These are phyloP conservation scores for Linepithema humile DNA, from an alignment of 1,140 invertebrate genomes.

Conservation along the genomic window DNA sequence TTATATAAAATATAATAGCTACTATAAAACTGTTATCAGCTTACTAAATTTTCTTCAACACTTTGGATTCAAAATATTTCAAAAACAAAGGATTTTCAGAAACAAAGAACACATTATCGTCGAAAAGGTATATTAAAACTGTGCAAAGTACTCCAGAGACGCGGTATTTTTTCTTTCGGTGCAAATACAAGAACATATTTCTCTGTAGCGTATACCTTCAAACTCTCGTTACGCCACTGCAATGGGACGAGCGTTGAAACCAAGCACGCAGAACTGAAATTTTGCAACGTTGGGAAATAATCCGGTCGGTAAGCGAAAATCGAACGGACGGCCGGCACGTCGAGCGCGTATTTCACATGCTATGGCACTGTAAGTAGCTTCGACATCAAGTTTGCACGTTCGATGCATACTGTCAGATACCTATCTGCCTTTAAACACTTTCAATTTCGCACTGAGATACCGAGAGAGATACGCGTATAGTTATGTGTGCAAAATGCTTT, in stretches of 20 bases:
- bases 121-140: neutral
- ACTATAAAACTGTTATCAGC: too few relatives aligned
- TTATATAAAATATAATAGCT: too few relatives aligned
- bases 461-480: conserved; percentile 47
- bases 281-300: conserved; percentile 61
- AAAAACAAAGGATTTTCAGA: neutral
- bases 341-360: conserved; percentile 50
- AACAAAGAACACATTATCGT: neutral
- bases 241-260: conserved; percentile 11
- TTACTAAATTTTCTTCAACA: neutral
- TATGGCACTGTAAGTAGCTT: conserved; percentile 58
- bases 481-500: neutral
- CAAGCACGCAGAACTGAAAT: conserved; percentile 29
- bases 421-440: conserved; percentile 67
- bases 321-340: conserved; percentile 45
- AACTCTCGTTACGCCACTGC: conserved; percentile 53
- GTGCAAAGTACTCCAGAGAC: neutral
- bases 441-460: conserved; percentile 63
- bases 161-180: neutral
- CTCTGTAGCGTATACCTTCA: conserved; percentile 38
- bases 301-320: conserved; percentile 59
- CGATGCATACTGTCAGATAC: conserved; percentile 42
- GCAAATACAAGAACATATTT: neutral
- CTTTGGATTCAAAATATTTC: neutral
- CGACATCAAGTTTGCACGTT: conserved; percentile 52